phyloP scores from a whole-genome alignment of 2,888 invertebrate genomes.

The Cotesia congregata region DNA sequence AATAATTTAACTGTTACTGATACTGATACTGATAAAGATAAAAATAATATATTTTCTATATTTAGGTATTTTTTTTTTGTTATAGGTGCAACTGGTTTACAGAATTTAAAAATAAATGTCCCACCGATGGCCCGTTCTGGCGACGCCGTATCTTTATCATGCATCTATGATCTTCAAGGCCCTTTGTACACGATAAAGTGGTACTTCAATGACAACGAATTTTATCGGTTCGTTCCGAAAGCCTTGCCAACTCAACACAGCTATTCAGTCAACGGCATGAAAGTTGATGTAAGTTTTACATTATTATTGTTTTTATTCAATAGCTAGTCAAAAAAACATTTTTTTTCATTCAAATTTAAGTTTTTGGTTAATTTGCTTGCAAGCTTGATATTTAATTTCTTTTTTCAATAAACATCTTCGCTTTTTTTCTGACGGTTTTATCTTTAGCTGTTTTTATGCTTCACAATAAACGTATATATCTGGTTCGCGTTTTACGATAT shows the following conservation, averaged over 20 bases:
- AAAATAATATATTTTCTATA: not conserved
- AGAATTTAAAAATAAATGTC: slow-evolving; percentile 63
- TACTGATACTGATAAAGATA: not conserved
- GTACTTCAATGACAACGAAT: slow-evolving; percentile 82
- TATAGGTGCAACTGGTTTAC: slow-evolving; percentile 63
- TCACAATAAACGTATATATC: not conserved
- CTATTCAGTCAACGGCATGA: slow-evolving; percentile 77
- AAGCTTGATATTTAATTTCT: no score
- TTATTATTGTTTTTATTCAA: not conserved
- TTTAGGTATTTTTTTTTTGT: slow-evolving; percentile 34
- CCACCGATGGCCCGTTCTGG: slow-evolving; percentile 64
- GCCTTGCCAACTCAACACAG: slow-evolving; percentile 80
- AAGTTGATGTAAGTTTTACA: slow-evolving; percentile 79
- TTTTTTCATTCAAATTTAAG: no score
- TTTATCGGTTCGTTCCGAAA: slow-evolving; percentile 82
- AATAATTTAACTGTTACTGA: no score
- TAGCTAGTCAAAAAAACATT: no score
- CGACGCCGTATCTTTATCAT: slow-evolving; percentile 64
- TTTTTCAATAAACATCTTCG: not conserved
- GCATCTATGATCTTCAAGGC: slow-evolving; percentile 63
- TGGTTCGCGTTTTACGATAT: not conserved
- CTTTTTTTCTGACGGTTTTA: not conserved
- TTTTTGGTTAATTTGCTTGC: no score
- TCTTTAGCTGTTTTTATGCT: not conserved
- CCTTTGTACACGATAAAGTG: slow-evolving; percentile 81